phyloP scores from a whole-genome alignment of 1,140 invertebrate species.

The Cotesia glomerata region DNA sequence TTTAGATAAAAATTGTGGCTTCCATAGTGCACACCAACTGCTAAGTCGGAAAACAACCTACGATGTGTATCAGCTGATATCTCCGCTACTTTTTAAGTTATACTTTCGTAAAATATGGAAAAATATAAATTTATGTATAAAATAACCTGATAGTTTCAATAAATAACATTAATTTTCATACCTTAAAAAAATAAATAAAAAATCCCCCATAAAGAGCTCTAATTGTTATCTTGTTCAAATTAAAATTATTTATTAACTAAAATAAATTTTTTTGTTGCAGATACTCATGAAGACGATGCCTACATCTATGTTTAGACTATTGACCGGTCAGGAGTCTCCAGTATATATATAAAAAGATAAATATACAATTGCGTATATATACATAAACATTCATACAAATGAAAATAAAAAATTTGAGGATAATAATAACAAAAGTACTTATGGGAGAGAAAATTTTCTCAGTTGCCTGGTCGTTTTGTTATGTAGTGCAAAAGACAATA shows the following conservation, averaged over 20 bases:
- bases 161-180: no score
- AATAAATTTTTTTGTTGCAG: constrained; percentile 66
- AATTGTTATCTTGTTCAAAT: no score
- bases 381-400: background rate
- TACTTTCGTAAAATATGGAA: no score
- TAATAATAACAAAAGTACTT: background rate
- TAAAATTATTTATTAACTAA: background rate
- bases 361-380: background rate
- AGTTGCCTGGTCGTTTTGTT: constrained; percentile 55
- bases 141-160: no score
- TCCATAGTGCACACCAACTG: no score
- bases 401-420: background rate
- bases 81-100: no score
- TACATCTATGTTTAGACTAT: constrained; percentile 97
- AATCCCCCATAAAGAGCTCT: no score
- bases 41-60: no score
- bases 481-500: constrained; percentile 60
- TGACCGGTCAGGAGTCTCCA: constrained; percentile 98
- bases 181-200: no score
- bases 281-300: constrained; percentile 99
- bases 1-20: no score
- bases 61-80: no score
- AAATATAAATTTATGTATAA: no score
- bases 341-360: constrained; percentile 86
- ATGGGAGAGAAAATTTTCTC: constrained; percentile 35